Evolutionary conservation across 92 coral and sea anemone species (phyloP).

Genomic region (Palythoa caribaeorum): DNA sequence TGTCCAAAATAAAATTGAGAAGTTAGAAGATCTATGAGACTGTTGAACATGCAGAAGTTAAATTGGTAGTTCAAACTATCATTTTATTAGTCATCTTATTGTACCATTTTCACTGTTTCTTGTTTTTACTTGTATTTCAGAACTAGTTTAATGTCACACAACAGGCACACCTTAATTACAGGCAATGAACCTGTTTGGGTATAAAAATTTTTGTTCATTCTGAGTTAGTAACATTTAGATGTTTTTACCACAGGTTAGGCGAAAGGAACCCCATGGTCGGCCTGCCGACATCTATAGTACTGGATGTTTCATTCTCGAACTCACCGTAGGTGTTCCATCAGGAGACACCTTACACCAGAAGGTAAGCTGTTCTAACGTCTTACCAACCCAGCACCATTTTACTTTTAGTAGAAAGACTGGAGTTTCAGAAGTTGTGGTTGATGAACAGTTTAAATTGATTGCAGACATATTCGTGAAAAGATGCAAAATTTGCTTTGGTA

Average conservation of each 20-base stretch:
- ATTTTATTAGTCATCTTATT: too few species aligned
- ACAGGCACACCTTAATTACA: background rate
- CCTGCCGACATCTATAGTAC: constrained; percentile 83
- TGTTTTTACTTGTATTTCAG: background rate
- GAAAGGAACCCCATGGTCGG: constrained; percentile 73
- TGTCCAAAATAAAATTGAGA: too few species aligned
- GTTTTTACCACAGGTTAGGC: constrained; percentile 60
- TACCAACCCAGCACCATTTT: background rate
- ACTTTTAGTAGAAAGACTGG: background rate
- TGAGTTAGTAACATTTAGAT: background rate
- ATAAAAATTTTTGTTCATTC: too few species aligned
- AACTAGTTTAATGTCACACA: background rate
- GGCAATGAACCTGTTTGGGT: too few species aligned
- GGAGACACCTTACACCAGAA: constrained; percentile 39
- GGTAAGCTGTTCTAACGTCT: constrained; percentile 22
- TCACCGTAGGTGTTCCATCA: constrained; percentile 67
- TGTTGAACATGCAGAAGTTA: too few species aligned
- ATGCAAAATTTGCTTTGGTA: too few species aligned
- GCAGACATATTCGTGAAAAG: too few species aligned
- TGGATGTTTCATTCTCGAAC: constrained; percentile 75
- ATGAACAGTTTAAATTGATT: too few species aligned
- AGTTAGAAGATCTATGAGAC: too few species aligned
- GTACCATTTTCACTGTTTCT: too few species aligned
- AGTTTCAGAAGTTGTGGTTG: too few species aligned
- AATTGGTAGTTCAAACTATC: too few species aligned